phyloP scores from a whole-genome alignment of 1,140 invertebrate species.

The Sesamia nonagrioides region DNA sequence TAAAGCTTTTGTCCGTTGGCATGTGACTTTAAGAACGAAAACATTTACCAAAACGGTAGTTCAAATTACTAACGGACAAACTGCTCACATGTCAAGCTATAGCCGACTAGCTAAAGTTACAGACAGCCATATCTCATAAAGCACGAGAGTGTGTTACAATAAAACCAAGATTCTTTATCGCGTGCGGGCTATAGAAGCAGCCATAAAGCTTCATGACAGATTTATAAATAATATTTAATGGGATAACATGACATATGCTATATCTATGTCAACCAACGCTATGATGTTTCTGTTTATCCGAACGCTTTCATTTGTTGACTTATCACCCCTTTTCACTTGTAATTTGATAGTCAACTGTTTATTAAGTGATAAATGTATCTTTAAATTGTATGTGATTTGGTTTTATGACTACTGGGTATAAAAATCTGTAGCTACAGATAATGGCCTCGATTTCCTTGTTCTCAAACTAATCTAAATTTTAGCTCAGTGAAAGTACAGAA shows the following conservation, averaged over 20 bases:
- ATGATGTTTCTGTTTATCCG: conserved; percentile 22
- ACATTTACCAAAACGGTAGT: not conserved
- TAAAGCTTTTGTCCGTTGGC: conserved; percentile 31
- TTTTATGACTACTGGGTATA: conserved; percentile 15
- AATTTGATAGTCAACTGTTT: conserved; percentile 24
- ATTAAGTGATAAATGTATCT: conserved; percentile 10
- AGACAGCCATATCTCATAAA: conserved; percentile 20
- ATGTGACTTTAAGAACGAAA: not conserved
- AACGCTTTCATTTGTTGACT: conserved; percentile 34
- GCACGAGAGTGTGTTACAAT: conserved; percentile 34
- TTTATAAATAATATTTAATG: conserved; percentile 37
- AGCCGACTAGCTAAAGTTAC: conserved; percentile 2
- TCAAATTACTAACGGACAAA: conserved; percentile 31
- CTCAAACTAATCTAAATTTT: too few relatives aligned
- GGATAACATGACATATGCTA: conserved; percentile 29
- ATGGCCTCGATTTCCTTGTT: too few relatives aligned
- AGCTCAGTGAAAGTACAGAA: too few relatives aligned
- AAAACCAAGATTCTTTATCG: conserved; percentile 21
- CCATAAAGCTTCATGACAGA: conserved; percentile 43
- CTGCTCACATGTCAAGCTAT: conserved; percentile 11
- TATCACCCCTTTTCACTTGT: conserved; percentile 24
- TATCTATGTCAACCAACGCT: conserved; percentile 25
- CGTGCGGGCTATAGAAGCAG: not conserved
- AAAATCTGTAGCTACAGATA: not conserved
- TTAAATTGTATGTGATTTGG: not conserved